Evolutionary conservation across 2,888 invertebrate species (phyloP).

Genomic region (Mythimna albipuncta): DNA sequence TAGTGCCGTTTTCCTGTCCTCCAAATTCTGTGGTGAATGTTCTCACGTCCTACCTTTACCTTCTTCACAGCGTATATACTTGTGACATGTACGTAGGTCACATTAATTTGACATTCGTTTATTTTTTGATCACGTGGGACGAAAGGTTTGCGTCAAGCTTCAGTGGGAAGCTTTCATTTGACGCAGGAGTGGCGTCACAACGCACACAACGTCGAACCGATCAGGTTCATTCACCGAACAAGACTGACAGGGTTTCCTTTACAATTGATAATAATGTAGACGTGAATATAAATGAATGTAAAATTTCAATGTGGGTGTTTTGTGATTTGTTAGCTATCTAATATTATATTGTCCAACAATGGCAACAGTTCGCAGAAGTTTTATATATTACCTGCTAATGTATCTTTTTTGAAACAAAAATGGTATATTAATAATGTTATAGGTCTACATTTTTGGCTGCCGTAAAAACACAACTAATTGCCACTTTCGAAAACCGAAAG

Average conservation of each 20-base stretch:
- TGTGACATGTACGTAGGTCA: conserved; percentile 16
- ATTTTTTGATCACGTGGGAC: conserved; percentile 40
- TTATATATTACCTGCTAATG: no score
- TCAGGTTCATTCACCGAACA: conserved; percentile 16
- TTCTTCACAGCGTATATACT: background rate
- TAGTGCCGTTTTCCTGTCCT: conserved; percentile 43
- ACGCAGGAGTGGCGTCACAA: conserved; percentile 53
- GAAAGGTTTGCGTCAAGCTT: conserved; percentile 49
- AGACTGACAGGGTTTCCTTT: conserved; percentile 12
- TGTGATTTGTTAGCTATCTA: background rate
- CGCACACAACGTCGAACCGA: conserved; percentile 21
- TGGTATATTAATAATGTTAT: background rate
- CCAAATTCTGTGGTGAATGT: conserved; percentile 13
- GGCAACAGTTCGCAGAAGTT: background rate
- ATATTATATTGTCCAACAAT: background rate
- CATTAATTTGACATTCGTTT: conserved; percentile 44
- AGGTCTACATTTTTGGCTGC: background rate
- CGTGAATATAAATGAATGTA: background rate
- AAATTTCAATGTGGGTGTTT: conserved; percentile 2
- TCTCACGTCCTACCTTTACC: conserved; percentile 38
- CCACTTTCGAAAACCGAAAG: background rate
- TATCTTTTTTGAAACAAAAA: no score
- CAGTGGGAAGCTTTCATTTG: conserved; percentile 37
- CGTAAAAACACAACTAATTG: background rate
- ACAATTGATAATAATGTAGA: conserved; percentile 7